Conservation (phyloP, 2,797 vertebrate genomes). For the Sphenodon punctatus region DNA sequence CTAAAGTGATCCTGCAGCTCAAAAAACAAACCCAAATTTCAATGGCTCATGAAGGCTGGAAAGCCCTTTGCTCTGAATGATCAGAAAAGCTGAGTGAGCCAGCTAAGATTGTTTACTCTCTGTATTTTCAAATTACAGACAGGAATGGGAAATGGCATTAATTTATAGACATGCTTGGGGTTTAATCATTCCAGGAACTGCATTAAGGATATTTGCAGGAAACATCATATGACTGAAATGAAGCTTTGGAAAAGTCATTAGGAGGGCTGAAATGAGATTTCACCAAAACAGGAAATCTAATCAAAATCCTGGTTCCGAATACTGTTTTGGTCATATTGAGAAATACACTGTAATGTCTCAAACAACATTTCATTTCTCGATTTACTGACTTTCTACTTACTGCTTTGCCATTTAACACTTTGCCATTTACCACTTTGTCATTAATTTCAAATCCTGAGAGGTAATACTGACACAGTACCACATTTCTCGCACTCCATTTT, state of each 20-base stretch:
- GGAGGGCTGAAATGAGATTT: no score
- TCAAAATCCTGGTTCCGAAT: no score
- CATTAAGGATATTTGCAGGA: slow-evolving; percentile 15
- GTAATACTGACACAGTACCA: no score
- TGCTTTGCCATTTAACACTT: no score
- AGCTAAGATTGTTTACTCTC: neutral
- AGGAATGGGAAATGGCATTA: slow-evolving; percentile 7
- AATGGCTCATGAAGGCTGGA: neutral
- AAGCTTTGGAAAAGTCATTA: slow-evolving; percentile 34
- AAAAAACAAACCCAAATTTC: neutral
- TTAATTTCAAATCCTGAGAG: no score
- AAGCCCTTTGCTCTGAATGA: neutral
- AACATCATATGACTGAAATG: neutral
- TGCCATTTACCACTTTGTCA: no score
- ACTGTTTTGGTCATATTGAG: no score
- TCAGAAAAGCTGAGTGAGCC: neutral
- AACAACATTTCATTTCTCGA: no score
- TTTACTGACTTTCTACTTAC: no score
- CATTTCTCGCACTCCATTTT: no score
- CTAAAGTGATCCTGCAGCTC: neutral
- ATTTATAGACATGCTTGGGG: slow-evolving; percentile 19
- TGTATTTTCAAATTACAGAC: slow-evolving; percentile 26
- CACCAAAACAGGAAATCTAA: slow-evolving; percentile 1
- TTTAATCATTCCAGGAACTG: slow-evolving; percentile 14
- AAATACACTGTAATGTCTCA: no score